Evolutionary conservation across 2,113 vertebrate species (phyloP).

Genomic region (Talpa occidentalis): DNA sequence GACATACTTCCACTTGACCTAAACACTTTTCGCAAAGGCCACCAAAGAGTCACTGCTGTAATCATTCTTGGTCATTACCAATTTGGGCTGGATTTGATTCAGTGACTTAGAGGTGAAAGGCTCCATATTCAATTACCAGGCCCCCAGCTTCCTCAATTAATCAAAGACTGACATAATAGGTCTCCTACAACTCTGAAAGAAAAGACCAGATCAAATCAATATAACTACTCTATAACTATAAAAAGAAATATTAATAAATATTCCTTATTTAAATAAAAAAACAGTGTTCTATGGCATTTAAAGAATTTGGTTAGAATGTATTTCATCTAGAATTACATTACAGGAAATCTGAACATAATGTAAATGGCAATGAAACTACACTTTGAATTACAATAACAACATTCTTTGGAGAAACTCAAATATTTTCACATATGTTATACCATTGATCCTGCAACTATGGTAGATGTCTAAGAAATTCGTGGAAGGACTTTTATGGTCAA

Average conservation of each 20-base stretch:
- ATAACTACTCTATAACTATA: constrained; percentile 53
- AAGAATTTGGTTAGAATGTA: constrained; percentile 25
- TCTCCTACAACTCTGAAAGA: constrained; percentile 58
- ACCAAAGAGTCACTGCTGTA: constrained; percentile 48
- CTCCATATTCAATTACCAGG: constrained; percentile 76
- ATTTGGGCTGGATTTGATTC: constrained; percentile 79
- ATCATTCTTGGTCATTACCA: constrained; percentile 75
- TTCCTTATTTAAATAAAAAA: constrained; percentile 41
- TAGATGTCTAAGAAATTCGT: background rate
- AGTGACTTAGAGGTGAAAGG: constrained; percentile 77
- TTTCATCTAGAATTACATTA: constrained; percentile 9
- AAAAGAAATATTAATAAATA: constrained; percentile 56
- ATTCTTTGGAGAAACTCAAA: constrained; percentile 51
- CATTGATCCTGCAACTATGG: background rate
- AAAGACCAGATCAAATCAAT: constrained; percentile 60
- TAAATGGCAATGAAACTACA: constrained; percentile 24
- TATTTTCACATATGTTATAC: background rate
- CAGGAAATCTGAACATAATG: constrained; percentile 28
- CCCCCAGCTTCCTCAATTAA: constrained; percentile 72
- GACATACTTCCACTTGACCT: background rate
- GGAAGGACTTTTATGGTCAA: constrained; percentile 28
- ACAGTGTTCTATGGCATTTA: background rate
- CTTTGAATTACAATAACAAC: background rate
- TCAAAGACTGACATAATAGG: constrained; percentile 77
- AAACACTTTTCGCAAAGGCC: constrained; percentile 61